Conservation (phyloP, 1,140 invertebrate species). For the Macrostomum lignano region DNA sequence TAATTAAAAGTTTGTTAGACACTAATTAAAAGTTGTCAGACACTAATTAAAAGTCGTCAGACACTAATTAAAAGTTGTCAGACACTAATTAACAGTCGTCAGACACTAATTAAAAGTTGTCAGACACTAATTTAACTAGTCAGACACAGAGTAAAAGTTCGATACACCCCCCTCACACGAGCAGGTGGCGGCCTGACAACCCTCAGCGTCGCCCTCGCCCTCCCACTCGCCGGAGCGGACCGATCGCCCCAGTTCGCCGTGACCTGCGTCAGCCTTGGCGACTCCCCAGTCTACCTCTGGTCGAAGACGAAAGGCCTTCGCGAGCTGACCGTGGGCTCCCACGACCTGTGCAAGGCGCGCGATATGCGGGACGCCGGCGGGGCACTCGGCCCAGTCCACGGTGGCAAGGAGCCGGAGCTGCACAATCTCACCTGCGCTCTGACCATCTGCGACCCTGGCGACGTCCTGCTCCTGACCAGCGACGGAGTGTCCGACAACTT, state of each 20-base stretch:
- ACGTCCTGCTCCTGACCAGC: conserved; percentile 59
- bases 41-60: too few relatives aligned
- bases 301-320: conserved; percentile 42
- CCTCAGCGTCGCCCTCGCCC: conserved; percentile 45
- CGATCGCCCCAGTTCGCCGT: conserved; percentile 37
- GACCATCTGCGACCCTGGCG: conserved; percentile 48
- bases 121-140: too few relatives aligned
- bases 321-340: conserved; percentile 43
- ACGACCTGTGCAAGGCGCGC: conserved; percentile 54
- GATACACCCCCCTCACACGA: too few relatives aligned
- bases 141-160: too few relatives aligned
- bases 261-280: conserved; percentile 65
- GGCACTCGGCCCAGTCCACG: conserved; percentile 49
- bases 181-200: conserved; percentile 59
- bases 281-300: conserved; percentile 59
- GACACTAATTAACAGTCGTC: too few relatives aligned
- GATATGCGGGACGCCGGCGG: conserved; percentile 70
- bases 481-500: conserved; percentile 78
- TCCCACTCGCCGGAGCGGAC: conserved; percentile 36
- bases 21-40: too few relatives aligned
- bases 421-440: conserved; percentile 63
- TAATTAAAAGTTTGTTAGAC: too few relatives aligned
- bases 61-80: too few relatives aligned
- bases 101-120: too few relatives aligned
- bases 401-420: conserved; percentile 56